Evolutionary conservation across 2,113 vertebrate genomes (phyloP).

Genomic region (Perca fluviatilis): DNA sequence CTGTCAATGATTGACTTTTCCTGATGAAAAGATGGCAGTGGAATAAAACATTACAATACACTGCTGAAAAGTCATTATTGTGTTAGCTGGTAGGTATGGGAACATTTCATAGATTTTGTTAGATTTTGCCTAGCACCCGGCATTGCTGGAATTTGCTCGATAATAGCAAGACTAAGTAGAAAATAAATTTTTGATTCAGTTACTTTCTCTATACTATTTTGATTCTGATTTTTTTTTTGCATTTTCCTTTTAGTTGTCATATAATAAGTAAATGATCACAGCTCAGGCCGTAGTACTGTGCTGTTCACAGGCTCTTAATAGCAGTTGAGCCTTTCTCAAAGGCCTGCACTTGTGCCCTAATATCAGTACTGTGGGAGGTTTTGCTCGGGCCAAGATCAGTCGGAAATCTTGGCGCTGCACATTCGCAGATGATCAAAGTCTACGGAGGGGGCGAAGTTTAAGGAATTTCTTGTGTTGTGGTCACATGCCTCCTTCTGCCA

Average conservation of each 20-base stretch:
- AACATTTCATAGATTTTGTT: slow-evolving; percentile 12
- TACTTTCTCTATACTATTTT: background rate
- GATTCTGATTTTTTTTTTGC: background rate
- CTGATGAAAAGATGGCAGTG: background rate
- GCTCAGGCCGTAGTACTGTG: background rate
- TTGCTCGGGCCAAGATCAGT: slow-evolving; percentile 54
- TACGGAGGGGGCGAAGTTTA: background rate
- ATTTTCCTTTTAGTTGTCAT: background rate
- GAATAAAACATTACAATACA: slow-evolving; percentile 1
- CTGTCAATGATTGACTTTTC: background rate
- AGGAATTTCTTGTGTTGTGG: slow-evolving; percentile 35
- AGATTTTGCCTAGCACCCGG: background rate
- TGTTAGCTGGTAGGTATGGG: background rate
- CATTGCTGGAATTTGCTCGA: background rate
- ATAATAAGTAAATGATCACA: background rate
- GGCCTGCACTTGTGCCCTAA: slow-evolving; percentile 45
- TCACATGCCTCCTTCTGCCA: slow-evolving; percentile 32
- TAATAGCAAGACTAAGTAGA: background rate
- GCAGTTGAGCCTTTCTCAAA: slow-evolving; percentile 50
- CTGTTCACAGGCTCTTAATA: slow-evolving; percentile 23
- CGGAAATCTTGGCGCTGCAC: slow-evolving; percentile 26
- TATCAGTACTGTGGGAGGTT: slow-evolving; percentile 62
- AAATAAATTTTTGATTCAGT: background rate
- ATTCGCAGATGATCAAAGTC: slow-evolving; percentile 60
- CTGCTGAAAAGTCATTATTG: background rate